Evolutionary conservation across 1,140 invertebrate species (phyloP).

Genomic region (Heliconius melpomene): DNA sequence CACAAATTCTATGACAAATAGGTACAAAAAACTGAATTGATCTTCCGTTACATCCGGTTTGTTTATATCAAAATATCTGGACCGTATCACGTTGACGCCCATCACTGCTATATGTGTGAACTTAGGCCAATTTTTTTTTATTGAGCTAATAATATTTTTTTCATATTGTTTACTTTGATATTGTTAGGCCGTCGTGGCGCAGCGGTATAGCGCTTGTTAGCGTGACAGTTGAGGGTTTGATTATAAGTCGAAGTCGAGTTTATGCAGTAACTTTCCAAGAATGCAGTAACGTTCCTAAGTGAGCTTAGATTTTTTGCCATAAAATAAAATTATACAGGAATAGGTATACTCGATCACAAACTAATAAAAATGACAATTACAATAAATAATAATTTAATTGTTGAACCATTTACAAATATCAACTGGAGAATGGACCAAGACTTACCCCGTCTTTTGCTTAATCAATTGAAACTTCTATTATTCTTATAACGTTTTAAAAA

Average conservation of each 20-base stretch:
- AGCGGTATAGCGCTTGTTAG: too few species aligned
- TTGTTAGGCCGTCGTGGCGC: not conserved
- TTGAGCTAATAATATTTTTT: not conserved
- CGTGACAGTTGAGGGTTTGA: too few species aligned
- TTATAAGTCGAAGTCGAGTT: too few species aligned
- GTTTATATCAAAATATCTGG: conserved; percentile 31
- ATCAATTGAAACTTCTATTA: too few species aligned
- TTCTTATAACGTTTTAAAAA: not conserved
- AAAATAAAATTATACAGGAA: not conserved
- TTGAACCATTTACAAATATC: too few species aligned
- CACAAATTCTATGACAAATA: not conserved
- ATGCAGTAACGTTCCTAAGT: too few species aligned
- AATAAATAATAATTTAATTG: too few species aligned
- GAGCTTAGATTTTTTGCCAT: too few species aligned
- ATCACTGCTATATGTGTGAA: not conserved
- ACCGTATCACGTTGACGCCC: conserved; percentile 36
- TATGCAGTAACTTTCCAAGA: too few species aligned
- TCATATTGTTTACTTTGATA: not conserved
- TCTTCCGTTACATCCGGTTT: conserved; percentile 40
- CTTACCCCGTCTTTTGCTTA: too few species aligned
- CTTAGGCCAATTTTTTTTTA: not conserved
- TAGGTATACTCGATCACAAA: not conserved
- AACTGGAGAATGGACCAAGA: too few species aligned
- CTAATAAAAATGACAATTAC: not conserved
- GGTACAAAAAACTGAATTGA: conserved; percentile 16